These are phyloP conservation scores for Chelidonichthys spinosus DNA, from an alignment of 2,797 vertebrate species.

Conservation along the genomic window DNA sequence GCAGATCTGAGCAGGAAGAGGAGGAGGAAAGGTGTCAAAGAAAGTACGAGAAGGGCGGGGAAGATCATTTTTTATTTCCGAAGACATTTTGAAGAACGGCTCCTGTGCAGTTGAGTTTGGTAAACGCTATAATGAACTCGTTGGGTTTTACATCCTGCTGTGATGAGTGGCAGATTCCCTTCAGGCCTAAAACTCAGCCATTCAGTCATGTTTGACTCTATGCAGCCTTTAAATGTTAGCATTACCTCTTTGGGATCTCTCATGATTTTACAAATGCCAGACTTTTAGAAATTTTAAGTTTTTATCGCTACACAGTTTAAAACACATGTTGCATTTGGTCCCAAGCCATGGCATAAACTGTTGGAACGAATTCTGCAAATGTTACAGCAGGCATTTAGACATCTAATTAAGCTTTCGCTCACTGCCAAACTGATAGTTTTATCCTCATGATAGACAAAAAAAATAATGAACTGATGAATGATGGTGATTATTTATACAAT, in stretches of 20 bases:
- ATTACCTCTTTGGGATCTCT: constrained; percentile 24
- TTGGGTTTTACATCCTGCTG: constrained; percentile 31
- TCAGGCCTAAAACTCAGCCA: constrained; percentile 20
- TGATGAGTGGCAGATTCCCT: constrained; percentile 49
- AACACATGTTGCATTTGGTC: constrained; percentile 56
- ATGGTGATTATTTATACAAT: constrained; percentile 26
- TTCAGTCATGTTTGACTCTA: constrained; percentile 30
- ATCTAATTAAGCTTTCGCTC: constrained; percentile 61
- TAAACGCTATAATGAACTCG: constrained; percentile 42
- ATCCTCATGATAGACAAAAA: constrained; percentile 15
- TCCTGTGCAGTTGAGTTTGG: constrained; percentile 16
- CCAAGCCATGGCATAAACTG: constrained; percentile 56
- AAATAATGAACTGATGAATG: constrained; percentile 13
- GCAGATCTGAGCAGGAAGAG: constrained; percentile 24
- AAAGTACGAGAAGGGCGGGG: constrained; percentile 2
- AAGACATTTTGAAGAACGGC: constrained; percentile 16
- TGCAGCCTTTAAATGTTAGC: constrained; percentile 38
- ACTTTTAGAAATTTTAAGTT: constrained; percentile 25
- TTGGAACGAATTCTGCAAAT: constrained; percentile 58
- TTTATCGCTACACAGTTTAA: constrained; percentile 41
- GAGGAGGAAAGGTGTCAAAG: constrained; percentile 15
- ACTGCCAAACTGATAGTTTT: constrained; percentile 47
- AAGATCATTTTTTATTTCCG: not conserved
- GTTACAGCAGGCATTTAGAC: constrained; percentile 48
- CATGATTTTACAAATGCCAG: constrained; percentile 53